Conservation (phyloP, 2,888 invertebrate species). For the Mimachlamys varia region DNA sequence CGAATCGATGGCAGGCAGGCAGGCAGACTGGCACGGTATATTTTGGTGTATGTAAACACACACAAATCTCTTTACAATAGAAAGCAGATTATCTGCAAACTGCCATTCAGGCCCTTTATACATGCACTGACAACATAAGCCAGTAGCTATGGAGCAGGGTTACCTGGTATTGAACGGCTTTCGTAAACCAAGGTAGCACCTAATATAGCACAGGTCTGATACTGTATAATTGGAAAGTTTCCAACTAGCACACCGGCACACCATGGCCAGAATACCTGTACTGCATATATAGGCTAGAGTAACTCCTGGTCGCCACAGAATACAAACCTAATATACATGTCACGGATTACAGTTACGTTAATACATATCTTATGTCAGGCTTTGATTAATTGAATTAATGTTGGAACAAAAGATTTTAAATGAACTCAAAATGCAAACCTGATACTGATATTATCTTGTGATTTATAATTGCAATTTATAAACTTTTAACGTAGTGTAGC, state of each 20-base stretch:
- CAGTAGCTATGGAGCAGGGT: slow-evolving; percentile 14
- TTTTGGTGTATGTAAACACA: slow-evolving; percentile 27
- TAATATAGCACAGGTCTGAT: slow-evolving; percentile 2
- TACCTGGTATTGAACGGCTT: slow-evolving; percentile 20
- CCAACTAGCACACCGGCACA: slow-evolving; percentile 17
- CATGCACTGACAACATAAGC: slow-evolving; percentile 31
- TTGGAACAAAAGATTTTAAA: neutral
- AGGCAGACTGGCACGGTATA: neutral
- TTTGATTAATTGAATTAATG: slow-evolving; percentile 23
- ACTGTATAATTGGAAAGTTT: slow-evolving; percentile 25
- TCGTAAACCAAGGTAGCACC: neutral
- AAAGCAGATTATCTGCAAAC: slow-evolving; percentile 36
- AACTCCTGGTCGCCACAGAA: neutral
- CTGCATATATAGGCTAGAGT: too few relatives aligned
- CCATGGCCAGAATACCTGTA: neutral
- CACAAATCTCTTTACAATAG: slow-evolving; percentile 27
- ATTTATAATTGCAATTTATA: neutral
- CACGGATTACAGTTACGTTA: neutral
- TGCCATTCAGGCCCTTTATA: slow-evolving; percentile 14
- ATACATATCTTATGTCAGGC: slow-evolving; percentile 21
- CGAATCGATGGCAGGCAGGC: neutral
- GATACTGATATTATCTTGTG: slow-evolving; percentile 11
- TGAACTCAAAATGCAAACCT: neutral
- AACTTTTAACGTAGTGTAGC: too few relatives aligned
- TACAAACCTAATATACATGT: neutral